A percentile compares a stretch with the other conserved stretches of the same genome.
phyloP scores from a whole-genome alignment of 2,888 invertebrate genomes.

The Tipula confusa region DNA sequence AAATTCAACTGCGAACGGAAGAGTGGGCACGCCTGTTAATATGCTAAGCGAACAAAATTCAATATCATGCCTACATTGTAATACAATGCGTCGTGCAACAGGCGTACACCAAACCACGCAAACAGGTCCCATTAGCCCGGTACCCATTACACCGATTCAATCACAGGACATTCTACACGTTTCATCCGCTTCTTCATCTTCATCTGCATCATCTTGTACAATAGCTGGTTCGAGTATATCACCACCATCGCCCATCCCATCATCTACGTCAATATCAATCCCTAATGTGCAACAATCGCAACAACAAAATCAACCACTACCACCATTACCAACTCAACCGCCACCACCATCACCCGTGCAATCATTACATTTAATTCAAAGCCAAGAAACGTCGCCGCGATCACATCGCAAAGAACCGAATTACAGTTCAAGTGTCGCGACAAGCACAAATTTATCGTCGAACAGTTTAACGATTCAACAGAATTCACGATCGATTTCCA shows the following conservation, averaged over 20 bases:
- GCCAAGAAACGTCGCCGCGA: constrained; percentile 34
- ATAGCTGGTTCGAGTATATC: not conserved
- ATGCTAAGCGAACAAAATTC: constrained; percentile 37
- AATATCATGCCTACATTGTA: constrained; percentile 48
- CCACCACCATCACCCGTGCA: constrained; percentile 39
- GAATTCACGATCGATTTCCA: constrained; percentile 27
- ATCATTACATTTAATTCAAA: constrained; percentile 33
- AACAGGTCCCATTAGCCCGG: constrained; percentile 50
- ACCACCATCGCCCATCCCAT: constrained; percentile 30
- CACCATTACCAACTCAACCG: constrained; percentile 40
- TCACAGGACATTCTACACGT: not conserved
- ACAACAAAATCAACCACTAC: constrained; percentile 30
- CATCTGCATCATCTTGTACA: constrained; percentile 26
- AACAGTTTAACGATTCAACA: constrained; percentile 4
- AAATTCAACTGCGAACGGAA: constrained; percentile 35
- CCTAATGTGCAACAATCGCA: constrained; percentile 33
- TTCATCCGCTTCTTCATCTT: constrained; percentile 28
- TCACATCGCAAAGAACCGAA: constrained; percentile 33
- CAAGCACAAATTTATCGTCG: not conserved
- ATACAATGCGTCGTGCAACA: constrained; percentile 47
- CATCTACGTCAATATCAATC: constrained; percentile 32
- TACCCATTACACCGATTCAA: constrained; percentile 42
- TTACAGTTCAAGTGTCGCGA: not conserved
- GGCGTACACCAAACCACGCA: constrained; percentile 51
- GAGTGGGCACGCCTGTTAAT: constrained; percentile 40